phyloP scores from a whole-genome alignment of 2,888 invertebrate genomes.

The Pelosia muscerda region DNA sequence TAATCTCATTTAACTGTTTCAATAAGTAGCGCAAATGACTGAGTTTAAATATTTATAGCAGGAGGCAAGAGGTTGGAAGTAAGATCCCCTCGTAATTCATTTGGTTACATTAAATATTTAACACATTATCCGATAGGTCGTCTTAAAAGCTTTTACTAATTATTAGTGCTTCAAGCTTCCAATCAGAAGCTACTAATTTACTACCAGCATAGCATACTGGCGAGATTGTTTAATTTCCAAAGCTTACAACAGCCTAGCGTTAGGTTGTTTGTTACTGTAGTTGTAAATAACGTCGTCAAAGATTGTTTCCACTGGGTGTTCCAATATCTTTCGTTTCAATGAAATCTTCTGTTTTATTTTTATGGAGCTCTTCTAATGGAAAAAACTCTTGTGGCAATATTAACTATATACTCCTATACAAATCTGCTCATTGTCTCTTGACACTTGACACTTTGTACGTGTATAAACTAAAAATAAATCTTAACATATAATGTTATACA shows the following conservation, averaged over 20 bases:
- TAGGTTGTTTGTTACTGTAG: background rate
- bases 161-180: slow-evolving; percentile 1
- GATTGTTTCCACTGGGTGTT: background rate
- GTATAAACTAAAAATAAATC: too few species aligned
- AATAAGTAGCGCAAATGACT: background rate
- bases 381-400: too few species aligned
- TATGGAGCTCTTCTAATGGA: too few species aligned
- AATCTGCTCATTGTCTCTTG: too few species aligned
- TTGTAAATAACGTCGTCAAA: background rate
- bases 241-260: background rate
- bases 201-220: too few species aligned
- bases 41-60: slow-evolving; percentile 11
- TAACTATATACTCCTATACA: too few species aligned
- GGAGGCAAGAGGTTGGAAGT: slow-evolving; percentile 17
- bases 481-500: too few species aligned
- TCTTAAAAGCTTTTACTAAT: slow-evolving; percentile 32
- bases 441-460: too few species aligned
- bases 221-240: background rate
- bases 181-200: background rate
- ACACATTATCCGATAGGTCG: background rate
- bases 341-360: too few species aligned
- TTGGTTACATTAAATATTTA: slow-evolving; percentile 27
- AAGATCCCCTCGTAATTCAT: slow-evolving; percentile 28
- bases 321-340: too few species aligned
- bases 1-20: slow-evolving; percentile 3